Evolutionary conservation across 2,797 vertebrate species (phyloP), one percentile per base, ranked within the genome.

Genomic region (Chelidonichthys spinosus): DNA sequence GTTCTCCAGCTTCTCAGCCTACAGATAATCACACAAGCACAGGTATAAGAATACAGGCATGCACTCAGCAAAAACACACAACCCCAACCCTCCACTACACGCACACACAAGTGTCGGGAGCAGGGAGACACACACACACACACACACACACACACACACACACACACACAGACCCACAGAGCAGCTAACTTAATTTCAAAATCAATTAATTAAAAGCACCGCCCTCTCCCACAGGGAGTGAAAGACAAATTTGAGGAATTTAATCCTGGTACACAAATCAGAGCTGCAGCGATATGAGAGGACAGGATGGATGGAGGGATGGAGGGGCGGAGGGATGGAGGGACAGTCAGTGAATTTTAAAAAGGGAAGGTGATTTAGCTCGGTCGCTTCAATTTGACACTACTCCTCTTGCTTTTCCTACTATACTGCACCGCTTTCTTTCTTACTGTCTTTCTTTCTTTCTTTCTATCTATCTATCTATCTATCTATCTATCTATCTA

Each of bases 131-230:
- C 71, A 59, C 56, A 42, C 37, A 65, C 65, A 61, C 74, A 52
- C 67, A 60, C 47, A 69, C 53, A 14, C 56, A 17, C 44, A 13
- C 13, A 39, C 58, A 49, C 68, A 43, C 56, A 44, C 69, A 5
- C 61, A 42, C 14, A 3, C 66, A 13, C 68, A 39, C 69, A 75
- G 43, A 55, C 60, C 71, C 42, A 59, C 43, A 44, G 56, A 47
- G 62, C 78, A 62, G 79, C 84, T 87, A 90, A 91, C 74, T 89
- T 88, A 61, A 91, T 87, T 89, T 90, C 61, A 87, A 86, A 92
- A 92, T 92, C 89, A 91, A 92, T 92, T 92, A 88, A 92, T 92
- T 92, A 89, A 92, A 91, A 87, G 77, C 80, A 82, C 14, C 58
- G 79, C 33, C 62, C 63, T 88, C 77, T 83, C 78, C 87, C 89